phyloP scores from a whole-genome alignment of 2,113 vertebrate genomes.

The Oryzias curvinotus region DNA sequence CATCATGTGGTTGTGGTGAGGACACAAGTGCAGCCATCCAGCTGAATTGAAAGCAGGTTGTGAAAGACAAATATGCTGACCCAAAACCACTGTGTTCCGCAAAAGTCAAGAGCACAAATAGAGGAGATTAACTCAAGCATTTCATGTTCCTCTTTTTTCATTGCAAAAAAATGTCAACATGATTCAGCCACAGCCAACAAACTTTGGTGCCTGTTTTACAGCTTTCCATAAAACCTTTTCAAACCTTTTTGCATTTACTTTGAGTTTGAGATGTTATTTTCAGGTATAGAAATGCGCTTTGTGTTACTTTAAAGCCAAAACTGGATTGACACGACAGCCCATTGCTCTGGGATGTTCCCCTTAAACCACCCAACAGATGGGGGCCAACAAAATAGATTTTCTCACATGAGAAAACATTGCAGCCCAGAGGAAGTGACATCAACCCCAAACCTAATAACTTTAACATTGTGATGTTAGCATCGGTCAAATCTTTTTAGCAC shows the following conservation, averaged over 20 bases:
- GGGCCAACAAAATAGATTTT: constrained; percentile 31
- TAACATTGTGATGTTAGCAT: constrained; percentile 45
- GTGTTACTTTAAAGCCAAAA: background rate
- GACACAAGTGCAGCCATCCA: constrained; percentile 30
- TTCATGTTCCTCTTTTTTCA: constrained; percentile 44
- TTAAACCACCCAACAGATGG: constrained; percentile 49
- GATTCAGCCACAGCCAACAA: background rate
- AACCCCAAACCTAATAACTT: constrained; percentile 43
- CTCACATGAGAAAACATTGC: constrained; percentile 19
- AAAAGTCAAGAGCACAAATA: constrained; percentile 35
- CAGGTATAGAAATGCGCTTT: too few species aligned
- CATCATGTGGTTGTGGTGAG: constrained; percentile 59
- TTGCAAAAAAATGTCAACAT: background rate
- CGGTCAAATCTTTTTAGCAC: constrained; percentile 35
- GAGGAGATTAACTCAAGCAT: constrained; percentile 13
- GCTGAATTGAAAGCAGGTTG: constrained; percentile 52
- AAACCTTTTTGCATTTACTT: too few species aligned
- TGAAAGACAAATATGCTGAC: constrained; percentile 68
- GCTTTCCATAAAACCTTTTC: too few species aligned
- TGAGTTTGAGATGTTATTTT: too few species aligned
- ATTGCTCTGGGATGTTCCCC: constrained; percentile 30
- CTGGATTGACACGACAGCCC: constrained; percentile 13
- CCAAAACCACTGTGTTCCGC: constrained; percentile 56
- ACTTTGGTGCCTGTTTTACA: background rate
- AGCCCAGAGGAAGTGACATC: constrained; percentile 13